These are phyloP conservation scores for Serinus canaria DNA, from an alignment of 2,113 vertebrate species.

Conservation along the genomic window DNA sequence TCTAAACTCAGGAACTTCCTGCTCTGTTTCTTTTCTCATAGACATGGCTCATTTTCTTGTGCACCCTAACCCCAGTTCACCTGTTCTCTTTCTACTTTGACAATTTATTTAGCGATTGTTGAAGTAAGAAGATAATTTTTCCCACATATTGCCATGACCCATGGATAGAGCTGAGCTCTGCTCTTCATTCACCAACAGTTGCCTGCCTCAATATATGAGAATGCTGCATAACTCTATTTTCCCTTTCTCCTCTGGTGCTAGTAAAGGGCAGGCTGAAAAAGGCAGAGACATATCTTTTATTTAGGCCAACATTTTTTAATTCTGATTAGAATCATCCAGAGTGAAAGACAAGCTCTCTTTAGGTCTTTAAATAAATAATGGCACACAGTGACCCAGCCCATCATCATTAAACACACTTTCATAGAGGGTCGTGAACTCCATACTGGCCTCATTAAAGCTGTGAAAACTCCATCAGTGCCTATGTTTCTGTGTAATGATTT, in stretches of 20 bases:
- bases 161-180: neutral
- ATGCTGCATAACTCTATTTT: neutral
- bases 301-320: neutral
- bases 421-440: neutral
- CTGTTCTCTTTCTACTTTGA: neutral
- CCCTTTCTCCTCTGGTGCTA: neutral
- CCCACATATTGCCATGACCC: neutral
- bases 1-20: neutral
- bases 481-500: slow-evolving; percentile 48
- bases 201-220: neutral
- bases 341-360: neutral
- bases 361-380: slow-evolving; percentile 11
- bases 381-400: neutral
- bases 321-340: neutral
- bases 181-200: neutral
- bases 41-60: neutral
- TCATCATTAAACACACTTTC: slow-evolving; percentile 1
- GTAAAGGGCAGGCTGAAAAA: neutral
- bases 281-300: neutral
- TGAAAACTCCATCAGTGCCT: slow-evolving; percentile 47
- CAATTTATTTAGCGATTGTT: neutral
- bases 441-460: slow-evolving; percentile 36
- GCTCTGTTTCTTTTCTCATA: neutral
- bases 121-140: neutral
- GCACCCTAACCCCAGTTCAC: neutral